These are phyloP conservation scores for Mellilla xanthometata DNA, from an alignment of 2,888 invertebrate genomes.

Conservation along the genomic window DNA sequence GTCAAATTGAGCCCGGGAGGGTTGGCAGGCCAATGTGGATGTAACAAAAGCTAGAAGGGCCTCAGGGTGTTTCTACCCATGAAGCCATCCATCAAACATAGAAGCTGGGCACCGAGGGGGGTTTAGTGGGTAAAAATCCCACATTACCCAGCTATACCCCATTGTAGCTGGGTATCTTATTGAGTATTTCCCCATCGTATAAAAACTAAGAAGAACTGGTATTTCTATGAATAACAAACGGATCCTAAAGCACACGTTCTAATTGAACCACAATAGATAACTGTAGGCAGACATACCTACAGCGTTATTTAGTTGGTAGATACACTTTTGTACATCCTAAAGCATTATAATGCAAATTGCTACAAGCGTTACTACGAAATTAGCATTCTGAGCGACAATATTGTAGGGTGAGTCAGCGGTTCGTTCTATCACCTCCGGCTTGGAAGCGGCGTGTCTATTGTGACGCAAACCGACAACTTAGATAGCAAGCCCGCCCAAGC, in stretches of 20 bases:
- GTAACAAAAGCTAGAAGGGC: too few relatives aligned
- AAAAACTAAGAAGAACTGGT: not conserved
- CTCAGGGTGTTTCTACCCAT: too few relatives aligned
- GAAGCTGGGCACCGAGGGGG: too few relatives aligned
- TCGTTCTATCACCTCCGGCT: slow-evolving; percentile 69
- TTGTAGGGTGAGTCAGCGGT: slow-evolving; percentile 74
- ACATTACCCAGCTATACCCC: too few relatives aligned
- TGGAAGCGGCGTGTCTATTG: slow-evolving; percentile 34
- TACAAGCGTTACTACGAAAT: slow-evolving; percentile 76
- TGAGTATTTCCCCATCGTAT: too few relatives aligned
- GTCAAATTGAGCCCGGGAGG: too few relatives aligned
- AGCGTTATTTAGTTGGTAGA: slow-evolving; percentile 6
- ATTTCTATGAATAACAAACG: slow-evolving; percentile 26
- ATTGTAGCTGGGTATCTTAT: too few relatives aligned
- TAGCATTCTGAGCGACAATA: slow-evolving; percentile 77
- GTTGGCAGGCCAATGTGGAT: too few relatives aligned
- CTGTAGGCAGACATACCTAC: slow-evolving; percentile 12
- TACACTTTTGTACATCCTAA: slow-evolving; percentile 49
- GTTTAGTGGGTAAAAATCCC: too few relatives aligned
- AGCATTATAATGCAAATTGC: slow-evolving; percentile 78
- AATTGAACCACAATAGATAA: slow-evolving; percentile 19
- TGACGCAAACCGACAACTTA: slow-evolving; percentile 68
- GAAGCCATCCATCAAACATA: too few relatives aligned
- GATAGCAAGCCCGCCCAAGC: slow-evolving; percentile 70
- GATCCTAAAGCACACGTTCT: slow-evolving; percentile 6